These are phyloP conservation scores for Naja naja DNA, from an alignment of 2,113 vertebrate species.

Conservation along the genomic window DNA sequence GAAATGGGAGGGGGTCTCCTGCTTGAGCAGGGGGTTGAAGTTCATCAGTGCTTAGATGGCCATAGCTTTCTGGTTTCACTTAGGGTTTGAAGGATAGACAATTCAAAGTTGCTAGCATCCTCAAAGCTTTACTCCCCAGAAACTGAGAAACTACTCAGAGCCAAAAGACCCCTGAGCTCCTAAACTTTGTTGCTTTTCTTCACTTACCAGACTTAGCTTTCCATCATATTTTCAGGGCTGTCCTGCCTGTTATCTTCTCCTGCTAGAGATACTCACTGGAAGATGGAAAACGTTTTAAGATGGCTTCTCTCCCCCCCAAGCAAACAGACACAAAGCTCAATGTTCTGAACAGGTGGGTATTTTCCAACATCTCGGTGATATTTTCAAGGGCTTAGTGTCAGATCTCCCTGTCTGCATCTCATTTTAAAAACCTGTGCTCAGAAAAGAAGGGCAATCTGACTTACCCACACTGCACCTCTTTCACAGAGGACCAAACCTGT, in stretches of 20 bases:
- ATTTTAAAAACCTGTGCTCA: not conserved
- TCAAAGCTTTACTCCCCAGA: not conserved
- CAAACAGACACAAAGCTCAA: not conserved
- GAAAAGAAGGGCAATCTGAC: not conserved
- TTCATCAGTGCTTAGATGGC: not conserved
- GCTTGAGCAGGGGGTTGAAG: too few species aligned
- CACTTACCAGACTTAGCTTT: not conserved
- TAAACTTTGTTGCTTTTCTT: not conserved
- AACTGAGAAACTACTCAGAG: not conserved
- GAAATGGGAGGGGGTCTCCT: too few species aligned
- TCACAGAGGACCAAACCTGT: conserved; percentile 5
- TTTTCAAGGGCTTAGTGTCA: not conserved
- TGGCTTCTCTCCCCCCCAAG: not conserved
- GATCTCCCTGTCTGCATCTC: not conserved
- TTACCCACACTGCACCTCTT: not conserved
- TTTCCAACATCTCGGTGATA: not conserved
- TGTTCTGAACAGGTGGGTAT: not conserved
- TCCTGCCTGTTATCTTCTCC: not conserved
- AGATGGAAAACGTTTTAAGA: not conserved
- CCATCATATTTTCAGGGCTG: not conserved
- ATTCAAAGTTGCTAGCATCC: not conserved
- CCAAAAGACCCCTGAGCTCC: not conserved
- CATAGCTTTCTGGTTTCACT: not conserved
- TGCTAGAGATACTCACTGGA: not conserved
- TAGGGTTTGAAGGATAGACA: not conserved